Evolutionary conservation across 2,888 invertebrate species (phyloP).

Genomic region (Herminia tarsipennalis): DNA sequence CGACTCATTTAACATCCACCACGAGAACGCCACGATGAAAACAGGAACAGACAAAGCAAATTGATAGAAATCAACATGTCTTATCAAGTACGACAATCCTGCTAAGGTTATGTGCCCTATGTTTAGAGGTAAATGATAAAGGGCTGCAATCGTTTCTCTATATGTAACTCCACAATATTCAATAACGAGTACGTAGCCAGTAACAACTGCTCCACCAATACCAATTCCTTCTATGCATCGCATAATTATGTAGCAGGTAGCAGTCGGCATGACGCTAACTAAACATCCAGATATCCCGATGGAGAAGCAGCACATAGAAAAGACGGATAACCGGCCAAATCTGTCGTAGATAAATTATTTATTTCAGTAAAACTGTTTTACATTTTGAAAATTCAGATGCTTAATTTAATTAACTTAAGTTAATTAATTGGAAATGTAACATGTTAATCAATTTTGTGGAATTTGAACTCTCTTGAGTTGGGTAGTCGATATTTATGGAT

Average conservation of each 20-base stretch:
- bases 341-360: slow-evolving; percentile 38
- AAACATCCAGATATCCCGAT: slow-evolving; percentile 58
- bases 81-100: slow-evolving; percentile 64
- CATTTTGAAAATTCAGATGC: too few species aligned
- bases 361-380: too few species aligned
- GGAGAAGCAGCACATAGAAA: slow-evolving; percentile 48
- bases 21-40: slow-evolving; percentile 50
- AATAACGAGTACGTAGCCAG: slow-evolving; percentile 62
- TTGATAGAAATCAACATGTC: slow-evolving; percentile 64
- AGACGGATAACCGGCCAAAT: slow-evolving; percentile 60
- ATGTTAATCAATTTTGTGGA: not conserved
- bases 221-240: slow-evolving; percentile 68
- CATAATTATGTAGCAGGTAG: slow-evolving; percentile 54
- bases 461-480: too few species aligned
- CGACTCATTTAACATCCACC: slow-evolving; percentile 62
- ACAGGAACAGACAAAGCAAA: slow-evolving; percentile 64
- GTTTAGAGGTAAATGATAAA: slow-evolving; percentile 68
- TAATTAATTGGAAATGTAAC: not conserved
- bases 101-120: slow-evolving; percentile 63
- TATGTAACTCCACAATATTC: slow-evolving; percentile 64
- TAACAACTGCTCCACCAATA: slow-evolving; percentile 67
- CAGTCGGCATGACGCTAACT: slow-evolving; percentile 57
- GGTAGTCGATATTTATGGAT: too few species aligned
- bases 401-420: too few species aligned
- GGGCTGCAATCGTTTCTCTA: slow-evolving; percentile 63